Evolutionary conservation across 2,113 vertebrate species (phyloP).

Genomic region (Catharus bicknelli): DNA sequence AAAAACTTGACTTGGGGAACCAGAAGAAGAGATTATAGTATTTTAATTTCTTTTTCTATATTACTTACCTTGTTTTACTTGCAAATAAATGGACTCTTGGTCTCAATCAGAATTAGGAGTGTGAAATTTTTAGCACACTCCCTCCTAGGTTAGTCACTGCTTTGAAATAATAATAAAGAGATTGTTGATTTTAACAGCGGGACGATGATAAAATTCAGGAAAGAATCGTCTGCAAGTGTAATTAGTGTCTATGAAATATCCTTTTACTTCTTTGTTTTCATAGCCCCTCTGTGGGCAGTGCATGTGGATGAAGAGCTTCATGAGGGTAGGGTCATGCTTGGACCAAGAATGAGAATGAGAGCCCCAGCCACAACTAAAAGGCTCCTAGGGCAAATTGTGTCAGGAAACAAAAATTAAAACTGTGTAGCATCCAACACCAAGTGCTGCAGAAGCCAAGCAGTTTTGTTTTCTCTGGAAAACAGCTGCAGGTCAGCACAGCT

Average conservation of each 20-base stretch:
- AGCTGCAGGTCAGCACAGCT: not conserved
- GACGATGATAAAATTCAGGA: not conserved
- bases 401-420: not conserved
- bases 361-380: not conserved
- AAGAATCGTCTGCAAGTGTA: not conserved
- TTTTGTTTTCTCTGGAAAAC: not conserved
- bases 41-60: not conserved
- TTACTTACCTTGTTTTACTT: not conserved
- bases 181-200: not conserved
- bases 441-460: not conserved
- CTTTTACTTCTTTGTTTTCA: not conserved
- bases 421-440: fast-evolving
- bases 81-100: not conserved
- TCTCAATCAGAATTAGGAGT: not conserved
- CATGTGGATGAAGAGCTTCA: fast-evolving
- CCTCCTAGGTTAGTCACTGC: not conserved
- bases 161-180: not conserved
- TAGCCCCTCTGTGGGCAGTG: not conserved
- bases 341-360: not conserved
- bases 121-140: not conserved
- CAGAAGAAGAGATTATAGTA: not conserved
- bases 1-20: not conserved
- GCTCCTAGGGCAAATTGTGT: not conserved
- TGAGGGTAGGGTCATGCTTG: not conserved
- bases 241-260: not conserved